Percentiles rank a stretch among this genome's conserved stretches.
Conservation (phyloP, 2,888 invertebrate species). For the Xestoiulus laeticollis region DNA sequence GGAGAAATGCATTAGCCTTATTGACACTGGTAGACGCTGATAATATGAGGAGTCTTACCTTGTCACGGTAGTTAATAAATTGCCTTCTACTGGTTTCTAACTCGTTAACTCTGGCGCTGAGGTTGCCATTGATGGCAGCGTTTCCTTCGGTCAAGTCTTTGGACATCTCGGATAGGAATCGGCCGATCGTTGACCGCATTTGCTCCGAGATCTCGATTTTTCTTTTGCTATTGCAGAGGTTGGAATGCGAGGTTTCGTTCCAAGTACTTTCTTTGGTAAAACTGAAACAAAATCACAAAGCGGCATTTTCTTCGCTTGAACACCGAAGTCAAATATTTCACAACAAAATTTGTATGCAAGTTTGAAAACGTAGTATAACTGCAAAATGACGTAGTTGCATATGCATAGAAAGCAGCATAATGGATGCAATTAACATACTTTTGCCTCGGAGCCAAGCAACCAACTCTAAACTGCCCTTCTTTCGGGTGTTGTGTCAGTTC, state of each 20-base stretch:
- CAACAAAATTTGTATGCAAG: background rate
- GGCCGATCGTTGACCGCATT: background rate
- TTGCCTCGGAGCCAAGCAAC: conserved; percentile 41
- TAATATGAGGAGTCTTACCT: conserved; percentile 9
- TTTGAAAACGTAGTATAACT: background rate
- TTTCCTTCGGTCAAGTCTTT: conserved; percentile 39
- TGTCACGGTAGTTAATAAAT: conserved; percentile 21
- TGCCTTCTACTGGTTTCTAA: conserved; percentile 41
- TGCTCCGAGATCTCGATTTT: conserved; percentile 44
- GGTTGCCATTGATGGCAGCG: background rate
- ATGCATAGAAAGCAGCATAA: too few species aligned
- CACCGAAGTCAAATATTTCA: too few species aligned
- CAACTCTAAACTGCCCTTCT: background rate
- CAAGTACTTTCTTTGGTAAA: conserved; percentile 41
- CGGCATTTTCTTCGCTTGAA: background rate
- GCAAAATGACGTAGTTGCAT: too few species aligned
- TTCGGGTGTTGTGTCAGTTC: conserved; percentile 35
- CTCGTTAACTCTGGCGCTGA: background rate
- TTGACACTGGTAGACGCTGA: background rate
- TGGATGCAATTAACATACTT: conserved; percentile 47
- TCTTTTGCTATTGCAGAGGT: background rate
- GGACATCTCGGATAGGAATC: conserved; percentile 27
- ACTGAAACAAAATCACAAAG: background rate
- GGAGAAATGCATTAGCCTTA: too few species aligned
- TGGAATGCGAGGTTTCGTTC: conserved; percentile 12